Evolutionary conservation across 1,140 invertebrate species (phyloP).

Genomic region (Stenopsyche tienmushanensis): DNA sequence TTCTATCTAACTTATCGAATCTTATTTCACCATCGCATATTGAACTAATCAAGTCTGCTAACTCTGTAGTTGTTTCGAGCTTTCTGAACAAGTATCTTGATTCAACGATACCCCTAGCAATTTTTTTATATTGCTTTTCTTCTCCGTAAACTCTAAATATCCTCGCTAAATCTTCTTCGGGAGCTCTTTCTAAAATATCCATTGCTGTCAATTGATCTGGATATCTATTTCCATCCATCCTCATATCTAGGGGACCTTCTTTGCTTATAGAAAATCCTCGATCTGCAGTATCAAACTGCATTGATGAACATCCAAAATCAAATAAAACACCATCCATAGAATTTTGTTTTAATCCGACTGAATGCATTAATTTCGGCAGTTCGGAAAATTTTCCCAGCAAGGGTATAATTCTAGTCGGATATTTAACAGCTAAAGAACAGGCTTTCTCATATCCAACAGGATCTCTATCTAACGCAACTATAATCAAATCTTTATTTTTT

Average conservation of each 20-base stretch:
- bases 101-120: conserved; percentile 86
- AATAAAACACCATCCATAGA: conserved; percentile 86
- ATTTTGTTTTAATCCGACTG: conserved; percentile 59
- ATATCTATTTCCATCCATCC: conserved; percentile 83
- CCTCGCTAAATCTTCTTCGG: conserved; percentile 75
- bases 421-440: conserved; percentile 61
- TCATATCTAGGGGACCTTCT: conserved; percentile 91
- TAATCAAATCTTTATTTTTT: conserved; percentile 59
- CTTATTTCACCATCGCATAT: conserved; percentile 60
- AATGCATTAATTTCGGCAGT: conserved; percentile 66
- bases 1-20: conserved; percentile 72
- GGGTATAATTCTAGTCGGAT: conserved; percentile 71
- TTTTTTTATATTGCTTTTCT: conserved; percentile 83
- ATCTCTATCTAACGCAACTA: conserved; percentile 89
- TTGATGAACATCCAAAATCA: conserved; percentile 94
- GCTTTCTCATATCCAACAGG: conserved; percentile 73
- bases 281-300: conserved; percentile 82
- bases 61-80: conserved; percentile 80
- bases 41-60: conserved; percentile 76
- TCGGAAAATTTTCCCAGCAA: conserved; percentile 87
- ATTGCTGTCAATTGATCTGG: conserved; percentile 75
- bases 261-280: conserved; percentile 85
- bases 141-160: conserved; percentile 91
- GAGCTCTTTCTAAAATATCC: conserved; percentile 78
- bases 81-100: conserved; percentile 78